These are phyloP conservation scores for Hololepta plana DNA, from an alignment of 2,888 invertebrate genomes.

Conservation along the genomic window DNA sequence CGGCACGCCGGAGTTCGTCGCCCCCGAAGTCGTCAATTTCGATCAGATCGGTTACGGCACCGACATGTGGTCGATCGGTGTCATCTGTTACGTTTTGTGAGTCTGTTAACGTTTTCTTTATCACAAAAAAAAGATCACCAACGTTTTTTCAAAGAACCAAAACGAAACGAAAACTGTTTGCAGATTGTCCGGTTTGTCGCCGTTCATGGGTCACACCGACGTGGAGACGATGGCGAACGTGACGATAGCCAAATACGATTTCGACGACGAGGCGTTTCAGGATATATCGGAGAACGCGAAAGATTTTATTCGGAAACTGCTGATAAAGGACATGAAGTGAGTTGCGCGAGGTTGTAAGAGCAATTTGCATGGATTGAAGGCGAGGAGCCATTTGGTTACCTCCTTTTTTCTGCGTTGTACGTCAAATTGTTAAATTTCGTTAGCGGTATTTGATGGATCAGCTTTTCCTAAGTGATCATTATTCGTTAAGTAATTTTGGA, in stretches of 20 bases:
- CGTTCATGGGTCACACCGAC: slow-evolving; percentile 97
- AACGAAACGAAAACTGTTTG: neutral
- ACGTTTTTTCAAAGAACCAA: neutral
- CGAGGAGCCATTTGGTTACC: no score
- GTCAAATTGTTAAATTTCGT: no score
- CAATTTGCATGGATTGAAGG: no score
- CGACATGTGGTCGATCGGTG: slow-evolving; percentile 98
- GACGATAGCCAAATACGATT: slow-evolving; percentile 92
- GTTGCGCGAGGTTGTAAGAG: slow-evolving; percentile 26
- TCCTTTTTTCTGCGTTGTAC: slow-evolving; percentile 1
- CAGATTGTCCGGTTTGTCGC: slow-evolving; percentile 87
- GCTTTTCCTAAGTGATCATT: no score
- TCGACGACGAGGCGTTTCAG: slow-evolving; percentile 91
- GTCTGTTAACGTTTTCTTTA: slow-evolving; percentile 27
- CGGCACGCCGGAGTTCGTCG: slow-evolving; percentile 97
- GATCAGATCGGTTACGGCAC: slow-evolving; percentile 91
- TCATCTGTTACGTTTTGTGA: slow-evolving; percentile 96
- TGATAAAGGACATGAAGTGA: slow-evolving; percentile 85
- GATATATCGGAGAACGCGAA: slow-evolving; percentile 89
- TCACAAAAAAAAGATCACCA: neutral
- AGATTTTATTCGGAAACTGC: slow-evolving; percentile 84
- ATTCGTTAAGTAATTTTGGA: no score
- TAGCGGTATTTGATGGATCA: no score
- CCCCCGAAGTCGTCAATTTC: slow-evolving; percentile 97
- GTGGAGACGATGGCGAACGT: slow-evolving; percentile 98